These are phyloP conservation scores for Agriopis leucophaearia DNA, from an alignment of 2,888 invertebrate species.

Conservation along the genomic window DNA sequence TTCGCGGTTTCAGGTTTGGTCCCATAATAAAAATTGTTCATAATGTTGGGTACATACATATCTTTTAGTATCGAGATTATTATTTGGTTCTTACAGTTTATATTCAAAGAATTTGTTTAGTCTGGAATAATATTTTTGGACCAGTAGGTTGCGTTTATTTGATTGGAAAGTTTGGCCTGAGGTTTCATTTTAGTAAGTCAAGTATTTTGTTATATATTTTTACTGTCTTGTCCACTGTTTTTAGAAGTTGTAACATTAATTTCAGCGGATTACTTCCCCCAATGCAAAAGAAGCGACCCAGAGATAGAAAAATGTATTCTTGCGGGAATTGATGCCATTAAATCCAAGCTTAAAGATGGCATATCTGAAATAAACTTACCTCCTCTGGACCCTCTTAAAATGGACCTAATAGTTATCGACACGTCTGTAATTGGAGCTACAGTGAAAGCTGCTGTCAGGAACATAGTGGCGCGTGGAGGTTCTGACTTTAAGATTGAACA, in stretches of 20 bases:
- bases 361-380: conserved; percentile 54
- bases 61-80: no score
- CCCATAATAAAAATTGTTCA: no score
- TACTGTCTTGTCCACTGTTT: background rate
- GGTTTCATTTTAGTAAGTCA: no score
- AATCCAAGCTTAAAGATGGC: conserved; percentile 44
- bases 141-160: no score
- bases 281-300: conserved; percentile 50
- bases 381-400: conserved; percentile 29
- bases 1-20: no score
- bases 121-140: no score
- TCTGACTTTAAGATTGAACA: conserved; percentile 15
- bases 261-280: conserved; percentile 40
- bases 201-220: no score
- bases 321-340: conserved; percentile 21
- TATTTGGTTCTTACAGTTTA: no score
- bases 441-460: background rate
- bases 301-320: conserved; percentile 50
- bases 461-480: conserved; percentile 16
- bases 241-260: background rate
- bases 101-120: no score
- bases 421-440: conserved; percentile 2
- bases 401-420: background rate
- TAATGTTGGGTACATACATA: no score
- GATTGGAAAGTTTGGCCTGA: no score